Evolutionary conservation across 1,140 invertebrate species (phyloP).

Genomic region (Hyposmocoma kahamanoa): DNA sequence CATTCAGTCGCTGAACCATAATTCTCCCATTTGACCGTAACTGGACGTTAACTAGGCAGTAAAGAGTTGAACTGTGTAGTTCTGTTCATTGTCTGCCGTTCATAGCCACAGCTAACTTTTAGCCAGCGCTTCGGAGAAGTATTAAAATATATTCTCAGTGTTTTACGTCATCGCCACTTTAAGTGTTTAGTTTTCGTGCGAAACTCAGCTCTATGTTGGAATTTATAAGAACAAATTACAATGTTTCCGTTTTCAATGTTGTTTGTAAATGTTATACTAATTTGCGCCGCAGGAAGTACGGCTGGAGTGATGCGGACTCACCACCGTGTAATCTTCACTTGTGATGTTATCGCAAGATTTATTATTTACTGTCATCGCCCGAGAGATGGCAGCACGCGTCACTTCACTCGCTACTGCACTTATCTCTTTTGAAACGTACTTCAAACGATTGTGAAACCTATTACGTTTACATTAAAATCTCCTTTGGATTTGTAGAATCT

Average conservation of each 20-base stretch:
- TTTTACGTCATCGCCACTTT: slow-evolving; percentile 17
- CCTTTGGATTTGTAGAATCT: slow-evolving; percentile 3
- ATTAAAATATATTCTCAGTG: slow-evolving; percentile 60
- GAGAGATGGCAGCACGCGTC: slow-evolving; percentile 68
- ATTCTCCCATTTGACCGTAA: not conserved
- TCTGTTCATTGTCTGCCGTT: slow-evolving; percentile 51
- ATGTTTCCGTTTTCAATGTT: too few species aligned
- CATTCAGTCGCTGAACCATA: not conserved
- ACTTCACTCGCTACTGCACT: slow-evolving; percentile 47
- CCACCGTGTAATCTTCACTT: slow-evolving; percentile 67
- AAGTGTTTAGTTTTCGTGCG: too few species aligned
- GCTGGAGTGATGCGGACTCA: slow-evolving; percentile 62
- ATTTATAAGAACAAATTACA: too few species aligned
- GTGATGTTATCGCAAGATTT: slow-evolving; percentile 71
- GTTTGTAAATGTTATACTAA: slow-evolving; percentile 54
- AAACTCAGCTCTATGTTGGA: too few species aligned
- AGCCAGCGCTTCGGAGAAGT: slow-evolving; percentile 49
- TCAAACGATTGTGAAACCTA: slow-evolving; percentile 23
- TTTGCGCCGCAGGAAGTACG: slow-evolving; percentile 68
- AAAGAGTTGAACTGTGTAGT: slow-evolving; percentile 40
- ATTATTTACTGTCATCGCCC: slow-evolving; percentile 64
- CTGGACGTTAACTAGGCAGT: slow-evolving; percentile 39
- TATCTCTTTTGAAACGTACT: slow-evolving; percentile 29
- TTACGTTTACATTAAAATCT: not conserved
- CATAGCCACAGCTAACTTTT: slow-evolving; percentile 38